Percentiles rank a stretch among this genome's conserved stretches.
These are phyloP conservation scores for Cotesia typhae DNA, from an alignment of 1,140 invertebrate species.

Conservation along the genomic window DNA sequence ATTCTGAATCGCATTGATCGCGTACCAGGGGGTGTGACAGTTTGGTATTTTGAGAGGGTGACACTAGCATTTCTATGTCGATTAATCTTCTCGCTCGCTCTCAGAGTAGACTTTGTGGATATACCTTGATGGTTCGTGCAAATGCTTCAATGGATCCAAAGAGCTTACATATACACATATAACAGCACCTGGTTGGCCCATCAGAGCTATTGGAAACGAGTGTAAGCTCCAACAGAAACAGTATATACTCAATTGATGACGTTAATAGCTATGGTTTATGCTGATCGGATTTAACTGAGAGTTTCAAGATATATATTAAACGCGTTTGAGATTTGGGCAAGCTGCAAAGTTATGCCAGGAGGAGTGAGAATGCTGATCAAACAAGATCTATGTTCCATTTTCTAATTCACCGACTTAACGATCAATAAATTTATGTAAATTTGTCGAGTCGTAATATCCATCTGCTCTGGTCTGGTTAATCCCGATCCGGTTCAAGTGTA, in stretches of 20 bases:
- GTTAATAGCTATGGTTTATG: slow-evolving; percentile 10
- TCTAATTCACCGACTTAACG: slow-evolving; percentile 5
- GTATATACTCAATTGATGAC: slow-evolving; percentile 6
- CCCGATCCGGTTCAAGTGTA: too few species aligned
- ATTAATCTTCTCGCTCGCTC: too few species aligned
- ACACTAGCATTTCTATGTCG: neutral
- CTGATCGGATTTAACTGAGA: slow-evolving; percentile 4
- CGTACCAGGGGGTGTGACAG: neutral
- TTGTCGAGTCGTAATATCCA: neutral
- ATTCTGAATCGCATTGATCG: neutral
- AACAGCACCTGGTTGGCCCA: too few species aligned
- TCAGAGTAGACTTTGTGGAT: too few species aligned
- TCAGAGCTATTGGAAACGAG: slow-evolving; percentile 1
- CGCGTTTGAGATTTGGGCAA: slow-evolving; percentile 1
- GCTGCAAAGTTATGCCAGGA: neutral
- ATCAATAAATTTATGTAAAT: slow-evolving; percentile 11
- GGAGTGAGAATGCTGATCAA: slow-evolving; percentile 33
- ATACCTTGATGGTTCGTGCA: too few species aligned
- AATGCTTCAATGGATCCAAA: too few species aligned
- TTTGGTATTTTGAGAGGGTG: neutral
- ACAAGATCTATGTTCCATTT: slow-evolving; percentile 33
- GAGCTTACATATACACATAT: neutral
- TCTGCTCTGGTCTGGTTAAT: neutral
- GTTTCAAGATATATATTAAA: too few species aligned
- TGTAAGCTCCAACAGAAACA: neutral